A percentile compares a stretch with the other conserved stretches of the same genome.
phyloP scores from a whole-genome alignment of 2,113 vertebrate genomes.

The Odocoileus virginianus region DNA sequence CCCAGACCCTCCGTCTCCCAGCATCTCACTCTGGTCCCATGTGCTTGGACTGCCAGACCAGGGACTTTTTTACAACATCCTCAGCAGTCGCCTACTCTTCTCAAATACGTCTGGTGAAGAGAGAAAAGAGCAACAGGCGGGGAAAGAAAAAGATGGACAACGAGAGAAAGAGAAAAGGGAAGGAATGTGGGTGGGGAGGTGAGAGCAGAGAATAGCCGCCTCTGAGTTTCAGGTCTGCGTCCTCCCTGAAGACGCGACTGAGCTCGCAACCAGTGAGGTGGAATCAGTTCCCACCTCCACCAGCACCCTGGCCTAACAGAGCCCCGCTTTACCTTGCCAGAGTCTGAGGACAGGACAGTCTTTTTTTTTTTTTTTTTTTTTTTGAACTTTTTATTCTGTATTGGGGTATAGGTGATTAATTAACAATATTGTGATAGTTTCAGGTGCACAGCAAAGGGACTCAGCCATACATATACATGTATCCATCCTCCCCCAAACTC shows the following conservation, averaged over 20 bases:
- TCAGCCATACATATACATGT: not conserved
- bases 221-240: fast-evolving
- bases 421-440: not conserved
- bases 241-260: not conserved
- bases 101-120: not conserved
- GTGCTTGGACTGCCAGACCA: not conserved
- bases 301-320: not conserved
- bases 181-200: fast-evolving
- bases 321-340: not conserved
- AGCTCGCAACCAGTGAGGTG: fast-evolving
- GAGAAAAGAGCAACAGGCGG: not conserved
- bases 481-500: not conserved
- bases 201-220: not conserved
- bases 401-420: not conserved
- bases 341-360: not conserved
- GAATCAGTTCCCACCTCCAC: too few species aligned
- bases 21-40: not conserved
- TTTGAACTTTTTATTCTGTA: not conserved
- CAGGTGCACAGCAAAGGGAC: not conserved
- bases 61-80: too few species aligned
- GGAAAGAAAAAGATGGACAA: not conserved
- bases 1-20: not conserved
- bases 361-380: not conserved
- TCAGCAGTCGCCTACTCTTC: not conserved
- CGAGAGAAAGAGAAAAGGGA: not conserved